Conservation (phyloP, 2,113 vertebrate species). For the Cryptotis parvus region DNA sequence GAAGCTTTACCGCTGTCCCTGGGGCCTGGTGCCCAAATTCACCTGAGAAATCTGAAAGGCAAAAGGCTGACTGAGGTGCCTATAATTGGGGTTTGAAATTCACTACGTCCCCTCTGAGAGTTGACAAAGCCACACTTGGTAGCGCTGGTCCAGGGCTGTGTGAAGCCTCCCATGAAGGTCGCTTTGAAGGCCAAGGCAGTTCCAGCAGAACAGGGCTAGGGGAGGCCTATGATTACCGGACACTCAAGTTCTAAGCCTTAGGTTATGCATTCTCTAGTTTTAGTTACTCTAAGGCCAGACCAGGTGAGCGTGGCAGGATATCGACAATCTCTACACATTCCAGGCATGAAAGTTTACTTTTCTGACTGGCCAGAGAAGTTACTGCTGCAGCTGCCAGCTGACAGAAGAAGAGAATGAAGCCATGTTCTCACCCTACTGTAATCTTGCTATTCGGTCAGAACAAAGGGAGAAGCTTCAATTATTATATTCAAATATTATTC, state of each 20-base stretch:
- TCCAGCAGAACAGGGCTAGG: neutral
- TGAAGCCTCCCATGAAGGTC: neutral
- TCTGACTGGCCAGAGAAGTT: conserved; percentile 6
- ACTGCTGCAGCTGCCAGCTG: neutral
- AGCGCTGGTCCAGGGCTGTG: too few relatives aligned
- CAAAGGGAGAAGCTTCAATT: neutral
- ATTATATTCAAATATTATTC: neutral
- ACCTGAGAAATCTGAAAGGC: neutral
- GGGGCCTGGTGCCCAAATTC: neutral
- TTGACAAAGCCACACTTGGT: neutral
- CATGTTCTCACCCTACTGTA: neutral
- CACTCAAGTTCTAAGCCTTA: neutral
- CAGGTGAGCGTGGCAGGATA: neutral
- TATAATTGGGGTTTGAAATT: neutral
- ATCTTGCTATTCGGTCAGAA: neutral
- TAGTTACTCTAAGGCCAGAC: neutral
- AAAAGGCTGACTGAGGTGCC: neutral
- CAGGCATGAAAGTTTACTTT: neutral
- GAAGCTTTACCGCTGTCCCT: neutral
- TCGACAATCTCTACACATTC: neutral
- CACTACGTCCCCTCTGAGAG: neutral
- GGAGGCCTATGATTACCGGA: neutral
- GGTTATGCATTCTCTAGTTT: neutral
- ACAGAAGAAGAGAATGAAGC: neutral
- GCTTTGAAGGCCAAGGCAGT: neutral